Evolutionary conservation across 2,888 invertebrate species (phyloP).

Genomic region (Scaptomyza cyrtandrae): DNA sequence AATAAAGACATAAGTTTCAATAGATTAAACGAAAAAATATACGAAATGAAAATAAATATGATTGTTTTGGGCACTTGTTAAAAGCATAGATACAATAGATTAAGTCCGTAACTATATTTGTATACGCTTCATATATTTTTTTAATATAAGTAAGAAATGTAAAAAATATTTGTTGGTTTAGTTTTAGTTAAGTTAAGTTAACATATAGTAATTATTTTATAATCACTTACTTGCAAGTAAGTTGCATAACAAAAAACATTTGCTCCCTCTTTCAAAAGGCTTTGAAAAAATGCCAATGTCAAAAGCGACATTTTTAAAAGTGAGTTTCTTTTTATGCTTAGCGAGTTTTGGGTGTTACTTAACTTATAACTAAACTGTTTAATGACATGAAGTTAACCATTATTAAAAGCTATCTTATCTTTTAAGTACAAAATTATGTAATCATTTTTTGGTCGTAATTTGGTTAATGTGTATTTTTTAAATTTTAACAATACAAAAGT

Average conservation of each 20-base stretch:
- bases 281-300: slow-evolving; percentile 35
- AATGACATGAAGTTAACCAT: slow-evolving; percentile 19
- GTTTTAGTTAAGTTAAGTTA: not conserved
- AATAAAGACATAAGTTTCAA: slow-evolving; percentile 3
- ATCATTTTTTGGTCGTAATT: slow-evolving; percentile 69
- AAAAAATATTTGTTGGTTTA: slow-evolving; percentile 56
- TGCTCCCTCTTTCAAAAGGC: slow-evolving; percentile 8
- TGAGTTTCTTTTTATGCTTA: slow-evolving; percentile 12
- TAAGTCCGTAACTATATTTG: slow-evolving; percentile 6
- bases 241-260: not conserved
- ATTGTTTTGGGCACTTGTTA: not conserved
- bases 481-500: slow-evolving; percentile 33
- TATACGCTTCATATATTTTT: slow-evolving; percentile 29
- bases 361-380: slow-evolving; percentile 3
- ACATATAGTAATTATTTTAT: slow-evolving; percentile 15
- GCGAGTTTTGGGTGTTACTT: slow-evolving; percentile 37
- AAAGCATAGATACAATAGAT: not conserved
- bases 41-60: not conserved
- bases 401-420: slow-evolving; percentile 2
- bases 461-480: slow-evolving; percentile 46
- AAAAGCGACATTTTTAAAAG: slow-evolving; percentile 19
- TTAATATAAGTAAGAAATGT: slow-evolving; percentile 66
- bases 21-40: slow-evolving; percentile 8
- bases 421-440: slow-evolving; percentile 25
- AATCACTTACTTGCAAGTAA: slow-evolving; percentile 19